Evolutionary conservation across 2,113 vertebrate genomes (phyloP).

Genomic region (Oryzias melastigma): DNA sequence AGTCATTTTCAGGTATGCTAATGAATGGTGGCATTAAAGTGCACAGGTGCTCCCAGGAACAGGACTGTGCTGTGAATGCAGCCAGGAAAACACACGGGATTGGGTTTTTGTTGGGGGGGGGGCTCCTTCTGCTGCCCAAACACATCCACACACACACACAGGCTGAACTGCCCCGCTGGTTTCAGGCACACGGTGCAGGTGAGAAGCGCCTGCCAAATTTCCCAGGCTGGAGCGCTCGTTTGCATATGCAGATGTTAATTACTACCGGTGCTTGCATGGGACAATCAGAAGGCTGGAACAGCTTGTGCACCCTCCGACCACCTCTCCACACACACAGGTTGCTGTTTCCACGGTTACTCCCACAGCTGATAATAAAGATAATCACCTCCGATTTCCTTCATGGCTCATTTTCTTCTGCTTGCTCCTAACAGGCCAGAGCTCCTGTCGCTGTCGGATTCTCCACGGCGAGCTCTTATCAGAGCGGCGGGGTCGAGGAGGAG

Average conservation of each 20-base stretch:
- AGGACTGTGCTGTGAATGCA: slow-evolving; percentile 33
- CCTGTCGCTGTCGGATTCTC: slow-evolving; percentile 59
- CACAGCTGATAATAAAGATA: slow-evolving; percentile 76
- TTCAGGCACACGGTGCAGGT: slow-evolving; percentile 62
- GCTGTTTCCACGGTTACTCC: slow-evolving; percentile 67
- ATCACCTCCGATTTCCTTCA: slow-evolving; percentile 75
- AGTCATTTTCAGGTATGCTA: slow-evolving; percentile 39
- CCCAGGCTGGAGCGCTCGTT: slow-evolving; percentile 56
- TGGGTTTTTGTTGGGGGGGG: slow-evolving; percentile 19
- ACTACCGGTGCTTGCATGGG: slow-evolving; percentile 62
- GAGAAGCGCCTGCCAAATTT: slow-evolving; percentile 59
- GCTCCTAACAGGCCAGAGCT: slow-evolving; percentile 62
- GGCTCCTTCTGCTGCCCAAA: slow-evolving; percentile 5
- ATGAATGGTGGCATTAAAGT: slow-evolving; percentile 43
- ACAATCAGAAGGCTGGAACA: slow-evolving; percentile 68
- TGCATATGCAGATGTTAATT: slow-evolving; percentile 79
- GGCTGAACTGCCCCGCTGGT: slow-evolving; percentile 33
- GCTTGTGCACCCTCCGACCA: slow-evolving; percentile 42
- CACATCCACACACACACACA: slow-evolving; percentile 19
- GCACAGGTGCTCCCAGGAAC: slow-evolving; percentile 32
- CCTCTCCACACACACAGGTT: slow-evolving; percentile 7
- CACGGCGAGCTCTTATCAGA: slow-evolving; percentile 59
- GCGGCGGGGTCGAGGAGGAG: slow-evolving; percentile 25
- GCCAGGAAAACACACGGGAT: slow-evolving; percentile 28
- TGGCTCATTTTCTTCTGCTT: slow-evolving; percentile 69